A percentile compares a stretch with the other conserved stretches of the same genome.
Conservation (phyloP, 2,888 invertebrate genomes). For the Phaedon cochleariae region DNA sequence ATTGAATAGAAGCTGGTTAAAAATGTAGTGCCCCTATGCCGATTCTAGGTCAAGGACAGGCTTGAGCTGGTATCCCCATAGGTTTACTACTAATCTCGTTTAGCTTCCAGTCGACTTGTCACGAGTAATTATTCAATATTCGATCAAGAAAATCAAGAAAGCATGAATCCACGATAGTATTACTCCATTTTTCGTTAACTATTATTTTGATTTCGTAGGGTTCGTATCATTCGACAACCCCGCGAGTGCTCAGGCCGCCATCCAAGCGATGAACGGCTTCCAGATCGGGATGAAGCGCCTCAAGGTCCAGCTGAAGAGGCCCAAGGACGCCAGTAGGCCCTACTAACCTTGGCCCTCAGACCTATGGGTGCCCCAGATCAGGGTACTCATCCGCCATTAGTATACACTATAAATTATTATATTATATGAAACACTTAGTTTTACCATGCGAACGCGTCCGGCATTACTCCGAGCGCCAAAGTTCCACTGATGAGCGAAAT, state of each 20-base stretch:
- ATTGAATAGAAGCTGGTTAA: too few relatives aligned
- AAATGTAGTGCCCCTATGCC: too few relatives aligned
- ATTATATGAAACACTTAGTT: constrained; percentile 42
- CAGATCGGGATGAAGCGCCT: constrained; percentile 99
- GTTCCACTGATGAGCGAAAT: constrained; percentile 26
- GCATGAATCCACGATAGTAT: too few relatives aligned
- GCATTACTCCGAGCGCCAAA: constrained; percentile 46
- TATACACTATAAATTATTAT: constrained; percentile 52
- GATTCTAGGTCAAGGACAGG: too few relatives aligned
- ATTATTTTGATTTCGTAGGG: constrained; percentile 71
- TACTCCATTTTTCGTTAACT: too few relatives aligned
- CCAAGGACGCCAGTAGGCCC: constrained; percentile 97
- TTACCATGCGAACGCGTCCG: constrained; percentile 49
- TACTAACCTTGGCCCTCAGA: constrained; percentile 80
- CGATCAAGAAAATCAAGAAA: too few relatives aligned
- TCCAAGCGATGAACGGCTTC: constrained; percentile 99
- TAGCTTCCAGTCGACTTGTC: too few relatives aligned
- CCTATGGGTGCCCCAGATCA: constrained; percentile 51
- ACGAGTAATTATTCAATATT: too few relatives aligned
- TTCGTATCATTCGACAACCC: constrained; percentile 99
- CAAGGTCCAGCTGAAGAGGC: constrained; percentile 99
- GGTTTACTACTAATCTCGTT: too few relatives aligned
- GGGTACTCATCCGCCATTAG: constrained; percentile 53
- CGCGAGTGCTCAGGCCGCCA: constrained; percentile 96
- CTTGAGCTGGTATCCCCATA: too few relatives aligned